These are phyloP conservation scores for Drosophila lini DNA, from an alignment of 1,140 invertebrate species.

Conservation along the genomic window DNA sequence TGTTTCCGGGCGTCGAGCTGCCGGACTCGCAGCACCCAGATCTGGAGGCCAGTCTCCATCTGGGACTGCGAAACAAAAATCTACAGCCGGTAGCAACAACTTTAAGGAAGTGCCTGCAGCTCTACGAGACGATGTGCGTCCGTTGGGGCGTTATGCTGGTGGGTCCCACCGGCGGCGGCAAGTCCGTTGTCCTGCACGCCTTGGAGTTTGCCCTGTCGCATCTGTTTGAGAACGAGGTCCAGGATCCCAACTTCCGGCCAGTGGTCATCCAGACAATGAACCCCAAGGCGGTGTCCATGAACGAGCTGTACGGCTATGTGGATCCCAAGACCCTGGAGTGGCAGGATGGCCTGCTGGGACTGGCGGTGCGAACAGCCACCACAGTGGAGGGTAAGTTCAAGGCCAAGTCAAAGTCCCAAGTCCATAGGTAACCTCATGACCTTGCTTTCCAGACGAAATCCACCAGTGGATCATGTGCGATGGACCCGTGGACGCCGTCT, in stretches of 20 bases:
- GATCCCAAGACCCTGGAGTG: constrained; percentile 94
- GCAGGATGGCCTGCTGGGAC: constrained; percentile 93
- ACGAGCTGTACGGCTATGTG: constrained; percentile 95
- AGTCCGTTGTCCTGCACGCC: constrained; percentile 89
- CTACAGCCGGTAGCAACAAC: constrained; percentile 88
- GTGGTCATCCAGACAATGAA: constrained; percentile 91
- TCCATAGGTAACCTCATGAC: neutral
- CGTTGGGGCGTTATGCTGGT: constrained; percentile 97
- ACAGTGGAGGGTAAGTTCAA: constrained; percentile 85
- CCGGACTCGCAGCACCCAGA: constrained; percentile 91
- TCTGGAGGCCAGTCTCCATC: constrained; percentile 87
- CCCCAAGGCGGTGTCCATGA: constrained; percentile 94
- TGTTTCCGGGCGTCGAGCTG: constrained; percentile 93
- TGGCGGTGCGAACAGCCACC: constrained; percentile 89
- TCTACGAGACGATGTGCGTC: constrained; percentile 96
- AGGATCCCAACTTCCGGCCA: constrained; percentile 86
- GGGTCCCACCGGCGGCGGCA: constrained; percentile 94
- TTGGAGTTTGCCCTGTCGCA: constrained; percentile 88
- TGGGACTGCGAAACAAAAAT: constrained; percentile 85
- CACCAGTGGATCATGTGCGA: constrained; percentile 95
- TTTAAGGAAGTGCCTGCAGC: constrained; percentile 92
- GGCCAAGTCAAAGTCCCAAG: neutral
- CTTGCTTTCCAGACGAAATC: constrained; percentile 85
- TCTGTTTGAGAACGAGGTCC: constrained; percentile 86
- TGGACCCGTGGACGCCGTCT: constrained; percentile 96